phyloP scores from a whole-genome alignment of 2,888 invertebrate species.

The Syrista parreyssii region DNA sequence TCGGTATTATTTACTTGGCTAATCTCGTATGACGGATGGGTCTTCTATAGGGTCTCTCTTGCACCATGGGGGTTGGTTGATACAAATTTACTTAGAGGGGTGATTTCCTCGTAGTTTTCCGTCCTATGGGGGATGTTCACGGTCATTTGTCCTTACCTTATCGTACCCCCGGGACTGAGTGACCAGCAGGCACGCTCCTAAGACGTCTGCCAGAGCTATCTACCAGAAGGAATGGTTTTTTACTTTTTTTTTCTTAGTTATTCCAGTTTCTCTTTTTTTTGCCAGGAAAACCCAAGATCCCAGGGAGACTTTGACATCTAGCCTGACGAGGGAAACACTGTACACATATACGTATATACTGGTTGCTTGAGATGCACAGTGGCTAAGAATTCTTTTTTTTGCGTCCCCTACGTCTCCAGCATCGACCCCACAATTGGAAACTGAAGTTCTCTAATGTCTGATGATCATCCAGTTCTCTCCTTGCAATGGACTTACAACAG shows the following conservation, averaged over 20 bases:
- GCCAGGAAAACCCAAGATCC: too few species aligned
- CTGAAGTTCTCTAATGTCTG: background rate
- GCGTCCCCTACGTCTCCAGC: background rate
- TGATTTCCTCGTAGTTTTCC: slow-evolving; percentile 59
- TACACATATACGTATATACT: background rate
- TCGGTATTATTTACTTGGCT: slow-evolving; percentile 55
- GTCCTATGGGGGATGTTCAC: slow-evolving; percentile 30
- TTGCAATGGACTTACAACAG: background rate
- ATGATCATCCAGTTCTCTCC: background rate
- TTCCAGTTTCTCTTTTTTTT: background rate
- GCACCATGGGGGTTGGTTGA: slow-evolving; percentile 47
- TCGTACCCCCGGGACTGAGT: slow-evolving; percentile 59
- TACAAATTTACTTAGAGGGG: slow-evolving; percentile 65
- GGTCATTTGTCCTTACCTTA: slow-evolving; percentile 65
- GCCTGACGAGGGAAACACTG: background rate
- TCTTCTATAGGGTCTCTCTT: slow-evolving; percentile 10
- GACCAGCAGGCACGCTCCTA: background rate
- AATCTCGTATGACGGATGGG: slow-evolving; percentile 63
- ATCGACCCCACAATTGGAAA: background rate
- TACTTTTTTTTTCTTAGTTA: background rate
- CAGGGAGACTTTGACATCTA: too few species aligned
- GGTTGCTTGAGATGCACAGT: background rate
- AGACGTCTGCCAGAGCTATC: background rate
- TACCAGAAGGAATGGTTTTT: background rate
- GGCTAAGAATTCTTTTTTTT: background rate